Base-by-base conservation (phyloP, 2,797 vertebrate genomes). In the Intellagama lesueurii region DNA sequence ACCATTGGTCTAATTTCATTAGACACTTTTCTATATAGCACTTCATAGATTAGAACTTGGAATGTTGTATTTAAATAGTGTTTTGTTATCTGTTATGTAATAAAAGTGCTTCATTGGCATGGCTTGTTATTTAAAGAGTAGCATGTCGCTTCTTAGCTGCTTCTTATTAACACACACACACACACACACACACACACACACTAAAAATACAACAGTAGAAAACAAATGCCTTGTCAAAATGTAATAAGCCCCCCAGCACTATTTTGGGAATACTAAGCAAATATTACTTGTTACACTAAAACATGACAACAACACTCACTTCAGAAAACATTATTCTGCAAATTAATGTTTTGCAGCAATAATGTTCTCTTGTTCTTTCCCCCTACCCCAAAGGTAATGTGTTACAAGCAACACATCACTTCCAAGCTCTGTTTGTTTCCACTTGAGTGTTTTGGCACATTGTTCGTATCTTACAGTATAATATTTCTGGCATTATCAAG, bases 361-460 rank as follows among this genome's bases (percentile, higher is more conserved):
- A 47, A 9, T 44, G 44, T 28, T 44, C 24, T 77, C 35, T 24
- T 9, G 8, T 64, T 64, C 60, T 64, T 35, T 17, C 44, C 40
- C 40, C 24, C 44, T 17, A 44, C 19, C 22, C 35, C 35, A 40
- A 47, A 77, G 26, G 44, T 26, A 77, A 77, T 40, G 24, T 22
- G 32, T 72, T 72, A 14, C 70, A 72, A 72, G 40, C 35, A 44
- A 77, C 40, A 47, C 24, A 4, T 47, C 32, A 44, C 40, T 77
- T 77, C 40, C 75, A 77, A 77, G 47, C 70, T 22, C 83, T 56
- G 47, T 78, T 89, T 44, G 77, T 79, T 83, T 85, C 76, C 16
- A 22, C 16, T 49, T 78, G 32, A 72, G 47, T 28, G 22, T 49
- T 73, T 30, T 28, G 76, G 35, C 5, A 88, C 44, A 76, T 64